Evolutionary conservation across 1,140 invertebrate species (phyloP), one percentile per base, ranked within the genome.

Genomic region (Asbolus verrucosus): DNA sequence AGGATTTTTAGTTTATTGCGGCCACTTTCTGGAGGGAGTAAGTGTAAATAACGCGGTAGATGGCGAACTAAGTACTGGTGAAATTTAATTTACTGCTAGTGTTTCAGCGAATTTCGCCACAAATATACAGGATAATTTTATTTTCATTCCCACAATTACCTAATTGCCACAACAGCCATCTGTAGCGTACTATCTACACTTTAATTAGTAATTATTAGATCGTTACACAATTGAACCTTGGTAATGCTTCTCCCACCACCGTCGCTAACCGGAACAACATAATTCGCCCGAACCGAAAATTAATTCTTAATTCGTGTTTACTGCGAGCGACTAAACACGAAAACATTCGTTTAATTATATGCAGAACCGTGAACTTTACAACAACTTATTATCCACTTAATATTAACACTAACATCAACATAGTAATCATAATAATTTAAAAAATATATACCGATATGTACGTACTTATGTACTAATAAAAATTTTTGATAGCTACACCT

Each of bases 61-160:
- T 43, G 15, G 33, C 11, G 13, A 43, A 43, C 13, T 16, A 16
- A 43, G 39, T 43, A 43, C 39, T 43, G 33, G 4, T 43, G 39
- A 43, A 43, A 43, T 3, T 14, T 43, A 43, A 43, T 43, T 43
- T 43, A 43, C 1, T 43, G 15, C 16, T 18, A 4, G 13, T 43
- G 13, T 43, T 16, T 43, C 15, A 43, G 46, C 19, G n/a, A 13
- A 54, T 54, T 54, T 27, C 21, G 21, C 46, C 46, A 54, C 21
- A 54, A 41, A 54, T 54, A 30, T 24, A 54, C 1, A 54, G 19
- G 21, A 27, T 54, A 24, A 54, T 54, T 54, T 54, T 24, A 54
- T 54, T 54, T 54, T 54, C 46, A 54, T 54, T 54, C 21, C 46
- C 46, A 54, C 21, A 54, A 54, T 54, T 54, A 54, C 46, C 46